Evolutionary conservation across 2,113 vertebrate genomes (phyloP).

Genomic region (Bos taurus): DNA sequence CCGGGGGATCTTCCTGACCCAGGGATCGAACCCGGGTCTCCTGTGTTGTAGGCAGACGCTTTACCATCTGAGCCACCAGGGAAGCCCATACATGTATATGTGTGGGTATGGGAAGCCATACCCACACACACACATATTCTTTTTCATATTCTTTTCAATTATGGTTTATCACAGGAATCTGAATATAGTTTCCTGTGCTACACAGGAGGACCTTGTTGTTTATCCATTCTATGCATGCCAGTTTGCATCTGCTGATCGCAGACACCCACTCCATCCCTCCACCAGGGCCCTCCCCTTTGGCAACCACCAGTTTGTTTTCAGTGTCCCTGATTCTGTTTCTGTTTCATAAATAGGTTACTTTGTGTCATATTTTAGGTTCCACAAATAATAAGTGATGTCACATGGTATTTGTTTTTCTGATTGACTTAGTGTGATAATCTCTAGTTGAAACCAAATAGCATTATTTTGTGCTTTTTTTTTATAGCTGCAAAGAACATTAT

Average conservation of each 20-base stretch:
- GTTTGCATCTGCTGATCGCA: not conserved
- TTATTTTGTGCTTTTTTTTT: not conserved
- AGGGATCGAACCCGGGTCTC: no score
- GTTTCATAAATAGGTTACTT: not conserved
- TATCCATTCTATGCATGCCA: not conserved
- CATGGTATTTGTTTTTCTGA: not conserved
- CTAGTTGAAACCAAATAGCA: not conserved
- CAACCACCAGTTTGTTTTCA: not conserved
- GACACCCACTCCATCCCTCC: not conserved
- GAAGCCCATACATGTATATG: not conserved
- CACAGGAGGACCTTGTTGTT: not conserved
- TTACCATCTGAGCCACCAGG: no score
- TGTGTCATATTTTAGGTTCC: not conserved
- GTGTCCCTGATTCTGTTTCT: not conserved
- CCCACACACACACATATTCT: no score
- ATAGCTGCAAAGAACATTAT: not conserved
- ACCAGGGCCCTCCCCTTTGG: not conserved
- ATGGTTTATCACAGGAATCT: not conserved
- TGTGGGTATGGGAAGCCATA: no score
- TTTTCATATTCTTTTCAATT: not conserved
- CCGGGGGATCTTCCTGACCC: no score
- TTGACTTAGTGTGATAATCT: not conserved
- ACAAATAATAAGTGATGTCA: not conserved
- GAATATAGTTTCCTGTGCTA: not conserved
- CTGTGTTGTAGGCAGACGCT: fast-evolving